Evolutionary conservation across 2,797 vertebrate genomes (phyloP).

Genomic region (Propithecus perrieri): DNA sequence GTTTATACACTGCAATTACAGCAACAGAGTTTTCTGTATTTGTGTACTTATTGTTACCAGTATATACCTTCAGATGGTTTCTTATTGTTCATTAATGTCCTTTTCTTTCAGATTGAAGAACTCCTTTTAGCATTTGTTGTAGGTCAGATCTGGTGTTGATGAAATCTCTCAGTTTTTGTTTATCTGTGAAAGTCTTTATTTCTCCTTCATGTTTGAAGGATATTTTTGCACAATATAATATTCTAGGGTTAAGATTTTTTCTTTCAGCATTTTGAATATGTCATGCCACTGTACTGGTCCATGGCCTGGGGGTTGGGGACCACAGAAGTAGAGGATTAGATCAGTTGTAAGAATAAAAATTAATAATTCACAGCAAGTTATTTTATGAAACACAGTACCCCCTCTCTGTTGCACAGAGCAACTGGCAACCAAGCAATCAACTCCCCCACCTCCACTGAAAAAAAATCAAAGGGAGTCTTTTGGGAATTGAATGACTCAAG

Average conservation of each 20-base stretch:
- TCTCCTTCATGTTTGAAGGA: not conserved
- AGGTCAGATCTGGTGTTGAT: not conserved
- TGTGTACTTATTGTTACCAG: not conserved
- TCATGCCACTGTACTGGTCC: not conserved
- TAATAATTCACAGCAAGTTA: not conserved
- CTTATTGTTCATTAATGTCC: not conserved
- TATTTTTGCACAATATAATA: not conserved
- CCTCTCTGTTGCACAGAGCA: not conserved
- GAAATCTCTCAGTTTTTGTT: not conserved
- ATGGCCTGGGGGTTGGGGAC: too few relatives aligned
- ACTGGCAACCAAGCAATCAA: not conserved
- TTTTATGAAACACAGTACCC: not conserved
- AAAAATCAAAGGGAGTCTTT: not conserved
- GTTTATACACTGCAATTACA: not conserved
- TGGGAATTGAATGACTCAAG: not conserved
- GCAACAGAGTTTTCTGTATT: not conserved
- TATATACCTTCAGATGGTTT: not conserved
- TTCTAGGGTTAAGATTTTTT: not conserved
- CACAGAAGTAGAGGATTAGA: not conserved
- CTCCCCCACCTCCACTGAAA: not conserved
- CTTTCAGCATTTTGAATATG: not conserved
- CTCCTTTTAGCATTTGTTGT: not conserved
- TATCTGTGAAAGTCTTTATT: not conserved
- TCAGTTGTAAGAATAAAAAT: not conserved
- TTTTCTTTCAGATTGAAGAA: not conserved